Conservation (phyloP, 1,140 invertebrate species). For the Drosophila varians region DNA sequence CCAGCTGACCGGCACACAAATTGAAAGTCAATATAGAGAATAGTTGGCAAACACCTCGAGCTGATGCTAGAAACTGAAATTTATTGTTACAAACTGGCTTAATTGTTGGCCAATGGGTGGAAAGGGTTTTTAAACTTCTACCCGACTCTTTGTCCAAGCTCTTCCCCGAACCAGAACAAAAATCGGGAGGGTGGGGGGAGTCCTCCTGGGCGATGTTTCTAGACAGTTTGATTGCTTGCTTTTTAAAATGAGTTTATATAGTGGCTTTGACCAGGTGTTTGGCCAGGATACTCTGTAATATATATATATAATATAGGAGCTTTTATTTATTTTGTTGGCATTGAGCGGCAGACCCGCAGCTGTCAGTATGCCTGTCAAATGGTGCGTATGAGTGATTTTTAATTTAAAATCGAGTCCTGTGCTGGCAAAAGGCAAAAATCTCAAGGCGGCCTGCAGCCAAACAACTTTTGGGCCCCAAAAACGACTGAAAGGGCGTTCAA, state of each 20-base stretch:
- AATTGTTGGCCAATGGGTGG: slow-evolving; percentile 33
- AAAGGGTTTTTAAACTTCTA: slow-evolving; percentile 22
- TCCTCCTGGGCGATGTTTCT: neutral
- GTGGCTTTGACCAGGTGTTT: slow-evolving; percentile 30
- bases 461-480: slow-evolving; percentile 28
- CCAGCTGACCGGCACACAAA: slow-evolving; percentile 47
- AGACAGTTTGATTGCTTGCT: slow-evolving; percentile 28
- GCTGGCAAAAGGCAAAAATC: slow-evolving; percentile 10
- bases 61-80: slow-evolving; percentile 42
- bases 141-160: slow-evolving; percentile 2
- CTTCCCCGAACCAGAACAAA: slow-evolving; percentile 5
- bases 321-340: slow-evolving; percentile 9
- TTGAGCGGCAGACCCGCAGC: slow-evolving; percentile 36
- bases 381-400: slow-evolving; percentile 72
- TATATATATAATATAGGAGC: slow-evolving; percentile 22
- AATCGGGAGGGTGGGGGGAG: neutral
- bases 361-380: slow-evolving; percentile 32
- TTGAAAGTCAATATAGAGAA: slow-evolving; percentile 66
- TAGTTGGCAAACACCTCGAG: slow-evolving; percentile 30
- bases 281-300: slow-evolving; percentile 19
- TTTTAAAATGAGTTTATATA: slow-evolving; percentile 40
- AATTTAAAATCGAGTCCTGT: slow-evolving; percentile 56
- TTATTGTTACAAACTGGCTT: slow-evolving; percentile 64
- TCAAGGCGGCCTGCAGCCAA: slow-evolving; percentile 40
- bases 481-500: slow-evolving; percentile 43